A percentile compares a stretch with the other conserved stretches of the same genome.
phyloP scores from a whole-genome alignment of 92 coral and sea anemone species.

The Nematostella vectensis region DNA sequence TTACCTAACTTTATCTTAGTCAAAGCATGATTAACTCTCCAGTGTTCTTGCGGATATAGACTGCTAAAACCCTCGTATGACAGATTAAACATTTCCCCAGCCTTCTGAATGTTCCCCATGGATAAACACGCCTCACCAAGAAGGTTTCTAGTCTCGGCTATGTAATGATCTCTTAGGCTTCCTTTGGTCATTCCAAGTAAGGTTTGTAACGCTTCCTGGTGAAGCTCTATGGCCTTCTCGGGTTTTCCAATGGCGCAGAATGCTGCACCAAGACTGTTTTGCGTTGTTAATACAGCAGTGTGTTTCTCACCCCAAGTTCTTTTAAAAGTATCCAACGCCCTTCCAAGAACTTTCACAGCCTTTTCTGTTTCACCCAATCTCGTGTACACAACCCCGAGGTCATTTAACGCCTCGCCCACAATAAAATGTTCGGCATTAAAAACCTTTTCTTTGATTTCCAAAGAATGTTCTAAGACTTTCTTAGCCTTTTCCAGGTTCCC shows the following conservation, averaged over 20 bases:
- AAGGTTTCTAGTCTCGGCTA: conserved; percentile 46
- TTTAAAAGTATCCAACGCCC: conserved; percentile 48
- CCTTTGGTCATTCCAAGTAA: conserved; percentile 18
- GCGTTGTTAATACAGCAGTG: conserved; percentile 34
- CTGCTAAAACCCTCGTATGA: too few species aligned
- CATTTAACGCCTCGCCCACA: too few species aligned
- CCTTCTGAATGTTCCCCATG: too few species aligned
- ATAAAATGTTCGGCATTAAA: too few species aligned
- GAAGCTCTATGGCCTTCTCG: conserved; percentile 27
- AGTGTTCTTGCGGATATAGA: too few species aligned
- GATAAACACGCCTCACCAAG: conserved; percentile 36
- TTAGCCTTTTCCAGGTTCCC: too few species aligned
- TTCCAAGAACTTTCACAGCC: conserved; percentile 32
- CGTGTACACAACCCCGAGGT: too few species aligned
- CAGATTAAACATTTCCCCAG: too few species aligned
- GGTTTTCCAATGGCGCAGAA: conserved; percentile 27
- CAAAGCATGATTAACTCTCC: too few species aligned
- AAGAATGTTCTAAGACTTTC: too few species aligned
- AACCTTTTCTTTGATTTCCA: too few species aligned
- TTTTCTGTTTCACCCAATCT: conserved; percentile 44
- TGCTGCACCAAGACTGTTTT: conserved; percentile 56
- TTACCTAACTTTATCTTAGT: too few species aligned
- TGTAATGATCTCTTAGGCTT: conserved; percentile 12
- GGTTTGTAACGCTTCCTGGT: conserved; percentile 28
- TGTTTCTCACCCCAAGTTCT: conserved; percentile 47